Base-by-base conservation (phyloP, 2,113 vertebrate species). In the Phaetusa simplex region DNA sequence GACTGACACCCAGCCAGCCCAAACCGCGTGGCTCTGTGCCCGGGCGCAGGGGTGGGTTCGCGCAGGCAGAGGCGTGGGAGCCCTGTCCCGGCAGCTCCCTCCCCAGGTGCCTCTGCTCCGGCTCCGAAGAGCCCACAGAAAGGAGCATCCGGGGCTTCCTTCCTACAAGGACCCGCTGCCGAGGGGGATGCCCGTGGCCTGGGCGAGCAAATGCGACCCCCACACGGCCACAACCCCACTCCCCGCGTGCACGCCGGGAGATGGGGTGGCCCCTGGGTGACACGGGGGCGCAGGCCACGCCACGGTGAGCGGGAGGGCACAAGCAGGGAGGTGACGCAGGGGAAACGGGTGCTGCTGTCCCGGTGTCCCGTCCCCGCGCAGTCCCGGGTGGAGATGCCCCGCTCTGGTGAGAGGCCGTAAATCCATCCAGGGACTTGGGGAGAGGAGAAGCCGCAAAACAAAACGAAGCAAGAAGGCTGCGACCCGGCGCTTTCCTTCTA, bases 321-420 rank as follows among this genome's bases (percentile, higher is more conserved):
- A 4, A 58, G 80, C 43, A 49, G 29, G 32, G 53, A 49, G 29
- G 53, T 22, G 55, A 34, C 8, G 6, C 3, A 2, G 56, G 43
- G 29, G 29, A 40, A 34, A 9, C 38, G 2, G 2, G 36, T n/a
- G 66, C 45, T 6, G 3, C 66, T 5, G 16, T 40, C 71, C 29
- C 1, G 0, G 24, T 11, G 69, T 55, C 49, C 58, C 3, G 5
- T 47, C 14, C 40, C 59, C 1, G 0, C 1, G 4, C 42, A 49
- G 83, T 34, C 34, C 27, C 1, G 7, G 21, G 8, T 24, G 56
- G 29, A 29, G 49, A 47, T 1, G 11, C 29, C 43, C n/a, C 3
- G 12, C 20, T 32, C 47, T n/a, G 59, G 47, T 14, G 42, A 42
- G 50, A 29, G 58, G 43, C 50, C 66, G 26, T 30, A 38, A 66